These are phyloP conservation scores for Phalanger gymnotis DNA, from an alignment of 2,797 vertebrate species.

Conservation along the genomic window DNA sequence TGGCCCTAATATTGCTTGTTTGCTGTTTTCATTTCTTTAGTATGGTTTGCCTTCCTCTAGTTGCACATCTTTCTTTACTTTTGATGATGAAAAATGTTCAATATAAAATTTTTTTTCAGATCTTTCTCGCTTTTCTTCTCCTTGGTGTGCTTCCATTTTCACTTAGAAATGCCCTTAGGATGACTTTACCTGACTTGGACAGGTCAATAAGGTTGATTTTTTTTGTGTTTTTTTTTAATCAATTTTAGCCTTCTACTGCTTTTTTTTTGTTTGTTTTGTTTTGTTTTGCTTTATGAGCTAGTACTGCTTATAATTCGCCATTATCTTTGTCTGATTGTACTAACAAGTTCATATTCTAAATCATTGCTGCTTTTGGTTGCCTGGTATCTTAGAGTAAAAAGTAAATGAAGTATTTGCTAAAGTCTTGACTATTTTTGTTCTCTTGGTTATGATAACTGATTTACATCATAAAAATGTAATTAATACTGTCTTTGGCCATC, in stretches of 20 bases:
- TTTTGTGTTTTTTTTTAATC: neutral
- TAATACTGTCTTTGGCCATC: neutral
- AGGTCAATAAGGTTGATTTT: neutral
- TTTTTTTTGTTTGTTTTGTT: neutral
- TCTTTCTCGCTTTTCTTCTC: neutral
- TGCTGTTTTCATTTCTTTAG: neutral
- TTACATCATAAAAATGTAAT: neutral
- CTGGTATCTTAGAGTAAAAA: neutral
- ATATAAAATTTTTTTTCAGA: too few species aligned
- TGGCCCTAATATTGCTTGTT: neutral
- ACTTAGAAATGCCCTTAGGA: neutral
- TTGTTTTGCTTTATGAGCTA: neutral
- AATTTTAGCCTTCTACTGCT: neutral
- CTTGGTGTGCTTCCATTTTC: neutral
- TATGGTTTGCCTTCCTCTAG: neutral
- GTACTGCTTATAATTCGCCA: neutral
- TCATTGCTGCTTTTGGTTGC: neutral
- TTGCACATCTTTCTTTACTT: neutral
- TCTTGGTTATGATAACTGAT: neutral
- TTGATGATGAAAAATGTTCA: neutral
- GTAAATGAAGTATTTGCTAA: neutral
- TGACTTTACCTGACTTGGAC: neutral
- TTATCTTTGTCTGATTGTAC: too few species aligned
- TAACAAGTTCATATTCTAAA: too few species aligned
- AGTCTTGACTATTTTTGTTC: neutral